Evolutionary conservation across 2,797 vertebrate species (phyloP).

Genomic region (Tauraco hartlaubi): DNA sequence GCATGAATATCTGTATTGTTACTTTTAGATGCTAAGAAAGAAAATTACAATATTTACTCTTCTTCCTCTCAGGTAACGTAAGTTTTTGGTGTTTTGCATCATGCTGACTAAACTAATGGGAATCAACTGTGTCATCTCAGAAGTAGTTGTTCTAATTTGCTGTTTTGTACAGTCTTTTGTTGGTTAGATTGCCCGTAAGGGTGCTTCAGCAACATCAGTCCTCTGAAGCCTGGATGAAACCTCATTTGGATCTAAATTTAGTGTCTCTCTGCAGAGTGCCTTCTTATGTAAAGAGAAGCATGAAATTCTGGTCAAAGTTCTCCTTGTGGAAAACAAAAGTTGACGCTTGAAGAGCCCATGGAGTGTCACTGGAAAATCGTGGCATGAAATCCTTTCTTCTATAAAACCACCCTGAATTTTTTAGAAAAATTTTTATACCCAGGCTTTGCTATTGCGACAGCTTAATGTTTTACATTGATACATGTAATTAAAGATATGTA

Average conservation of each 20-base stretch:
- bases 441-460: constrained; percentile 26
- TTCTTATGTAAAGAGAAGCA: not conserved
- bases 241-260: not conserved
- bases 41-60: not conserved
- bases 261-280: not conserved
- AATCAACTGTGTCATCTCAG: not conserved
- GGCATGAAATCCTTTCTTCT: not conserved
- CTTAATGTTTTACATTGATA: not conserved
- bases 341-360: not conserved
- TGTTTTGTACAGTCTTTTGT: not conserved
- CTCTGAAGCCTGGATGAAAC: not conserved
- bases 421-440: not conserved
- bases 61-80: not conserved
- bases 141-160: not conserved
- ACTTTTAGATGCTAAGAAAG: not conserved
- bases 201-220: not conserved
- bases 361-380: not conserved
- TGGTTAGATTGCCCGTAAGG: not conserved
- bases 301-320: not conserved
- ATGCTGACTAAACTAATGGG: not conserved
- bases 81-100: not conserved
- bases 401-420: not conserved
- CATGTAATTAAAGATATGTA: not conserved
- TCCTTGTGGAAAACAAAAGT: not conserved
- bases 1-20: not conserved